Percentiles rank a stretch among this genome's conserved stretches.
Conservation (phyloP, 2,113 vertebrate genomes). For the Romanogobio albipinnatus region DNA sequence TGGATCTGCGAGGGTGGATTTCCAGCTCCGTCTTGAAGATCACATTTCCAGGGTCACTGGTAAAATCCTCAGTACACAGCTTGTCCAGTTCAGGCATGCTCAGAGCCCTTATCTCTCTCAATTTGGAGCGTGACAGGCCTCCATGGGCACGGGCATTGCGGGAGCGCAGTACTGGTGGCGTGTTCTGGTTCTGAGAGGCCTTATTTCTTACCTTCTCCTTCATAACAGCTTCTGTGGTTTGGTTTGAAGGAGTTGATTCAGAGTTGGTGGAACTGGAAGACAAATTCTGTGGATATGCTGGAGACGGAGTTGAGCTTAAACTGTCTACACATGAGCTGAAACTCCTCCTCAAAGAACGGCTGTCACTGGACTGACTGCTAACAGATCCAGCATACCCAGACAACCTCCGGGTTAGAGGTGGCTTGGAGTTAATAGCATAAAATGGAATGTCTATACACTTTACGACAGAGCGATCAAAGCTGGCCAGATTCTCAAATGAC, state of each 20-base stretch:
- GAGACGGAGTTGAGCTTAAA: slow-evolving; percentile 54
- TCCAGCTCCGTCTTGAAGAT: slow-evolving; percentile 79
- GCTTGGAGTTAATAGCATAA: slow-evolving; percentile 68
- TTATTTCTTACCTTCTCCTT: slow-evolving; percentile 34
- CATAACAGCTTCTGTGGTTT: slow-evolving; percentile 4
- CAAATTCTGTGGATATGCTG: slow-evolving; percentile 60
- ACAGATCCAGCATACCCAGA: slow-evolving; percentile 74
- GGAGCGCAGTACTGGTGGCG: slow-evolving; percentile 65
- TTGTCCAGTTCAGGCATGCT: slow-evolving; percentile 95
- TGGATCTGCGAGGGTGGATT: slow-evolving; percentile 60
- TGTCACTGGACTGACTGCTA: slow-evolving; percentile 61
- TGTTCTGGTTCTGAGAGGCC: slow-evolving; percentile 48
- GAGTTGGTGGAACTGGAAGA: slow-evolving; percentile 40
- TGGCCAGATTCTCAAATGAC: slow-evolving; percentile 93
- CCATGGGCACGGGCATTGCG: slow-evolving; percentile 67
- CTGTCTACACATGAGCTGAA: slow-evolving; percentile 80
- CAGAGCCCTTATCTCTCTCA: slow-evolving; percentile 86
- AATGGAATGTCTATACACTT: slow-evolving; percentile 79
- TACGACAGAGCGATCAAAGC: slow-evolving; percentile 80
- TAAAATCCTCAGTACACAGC: slow-evolving; percentile 79
- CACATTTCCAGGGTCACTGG: neutral
- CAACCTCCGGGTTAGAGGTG: slow-evolving; percentile 76
- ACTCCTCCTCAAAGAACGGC: slow-evolving; percentile 73
- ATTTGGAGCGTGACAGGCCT: slow-evolving; percentile 73
- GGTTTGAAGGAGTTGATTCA: slow-evolving; percentile 51